Conservation (phyloP, 2,888 invertebrate genomes). For the Hypomecis atomaria region DNA sequence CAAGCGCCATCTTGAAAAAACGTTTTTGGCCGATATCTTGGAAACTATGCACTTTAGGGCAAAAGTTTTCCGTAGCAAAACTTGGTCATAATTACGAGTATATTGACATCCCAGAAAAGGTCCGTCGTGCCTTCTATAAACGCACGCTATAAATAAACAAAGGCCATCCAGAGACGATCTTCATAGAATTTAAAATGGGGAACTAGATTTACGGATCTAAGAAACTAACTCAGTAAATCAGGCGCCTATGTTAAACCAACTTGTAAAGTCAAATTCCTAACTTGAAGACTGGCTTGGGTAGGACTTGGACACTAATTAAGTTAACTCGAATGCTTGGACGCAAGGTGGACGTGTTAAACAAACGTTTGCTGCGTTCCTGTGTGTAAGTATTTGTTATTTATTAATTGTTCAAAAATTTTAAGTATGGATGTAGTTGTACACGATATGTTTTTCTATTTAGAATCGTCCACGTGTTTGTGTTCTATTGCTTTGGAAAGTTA, state of each 20-base stretch:
- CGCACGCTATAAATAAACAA: constrained; percentile 24
- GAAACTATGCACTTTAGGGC: no score
- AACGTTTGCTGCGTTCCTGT: constrained; percentile 11
- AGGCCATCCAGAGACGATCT: constrained; percentile 19
- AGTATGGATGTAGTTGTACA: background rate
- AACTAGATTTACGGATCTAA: constrained; percentile 38
- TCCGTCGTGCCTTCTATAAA: background rate
- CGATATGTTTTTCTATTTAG: background rate
- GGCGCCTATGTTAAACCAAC: constrained; percentile 30
- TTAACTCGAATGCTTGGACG: constrained; percentile 23
- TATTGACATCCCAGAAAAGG: no score
- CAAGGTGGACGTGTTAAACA: constrained; percentile 15
- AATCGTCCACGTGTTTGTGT: background rate
- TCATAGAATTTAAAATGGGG: constrained; percentile 34
- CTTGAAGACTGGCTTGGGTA: constrained; percentile 6
- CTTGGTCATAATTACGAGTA: no score
- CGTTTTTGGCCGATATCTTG: no score
- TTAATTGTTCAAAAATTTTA: constrained; percentile 8
- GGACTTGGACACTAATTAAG: constrained; percentile 30
- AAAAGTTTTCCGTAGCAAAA: no score
- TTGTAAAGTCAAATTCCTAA: constrained; percentile 43
- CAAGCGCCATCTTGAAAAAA: no score
- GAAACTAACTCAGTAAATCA: constrained; percentile 37
- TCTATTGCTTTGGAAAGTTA: no score
- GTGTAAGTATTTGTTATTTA: background rate